Evolutionary conservation across 2,113 vertebrate species (phyloP), one percentile per base, ranked within the genome.

Genomic region (Sprattus sprattus): DNA sequence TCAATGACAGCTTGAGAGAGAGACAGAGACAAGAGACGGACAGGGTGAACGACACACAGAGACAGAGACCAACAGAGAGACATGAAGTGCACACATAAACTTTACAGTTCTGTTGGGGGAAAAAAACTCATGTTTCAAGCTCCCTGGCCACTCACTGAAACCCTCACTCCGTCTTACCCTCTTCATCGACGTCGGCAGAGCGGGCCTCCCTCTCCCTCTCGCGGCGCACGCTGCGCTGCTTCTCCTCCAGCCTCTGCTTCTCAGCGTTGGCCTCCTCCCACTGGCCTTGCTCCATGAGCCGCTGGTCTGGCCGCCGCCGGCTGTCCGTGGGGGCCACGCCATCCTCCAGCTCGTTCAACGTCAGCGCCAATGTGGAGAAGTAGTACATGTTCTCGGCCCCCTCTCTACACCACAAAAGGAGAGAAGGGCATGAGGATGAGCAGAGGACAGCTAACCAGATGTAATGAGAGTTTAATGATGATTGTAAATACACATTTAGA

Each of bases 321-420:
- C 98, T 99, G 91, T 99, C 98, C 0, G 98, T 98, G 4, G 97
- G 97, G 0, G 98, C 97, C 0, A 97, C 95, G 0, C 97, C 96
- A 0, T 91, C 93, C 88, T 99, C 98, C 0, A 86, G 86, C 10
- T 98, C 98, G 0, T 99, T 99, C 28, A 99, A 96, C 0, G 97
- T 97, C 82, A 99, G 91, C 0, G 98, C 98, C 83, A 99, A 94
- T 0, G 97, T 95, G 16, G 98, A 99, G 91, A 99, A 99, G 91
- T 95, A 99, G 91, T 99, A 99, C 98, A 99, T 99, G 91, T 95
- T 97, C 88, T 99, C 98, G 0, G 98, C 97, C 0, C 97, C 95
- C 82, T 99, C 99, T 83, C 97, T 98, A 71, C 1, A 67, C 71
- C 50, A 49, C 1, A 71, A 45, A 44, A 45, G 39, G 67, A 78